These are phyloP conservation scores for Drosophila oshimai DNA, from an alignment of 1,140 invertebrate genomes.

Conservation along the genomic window DNA sequence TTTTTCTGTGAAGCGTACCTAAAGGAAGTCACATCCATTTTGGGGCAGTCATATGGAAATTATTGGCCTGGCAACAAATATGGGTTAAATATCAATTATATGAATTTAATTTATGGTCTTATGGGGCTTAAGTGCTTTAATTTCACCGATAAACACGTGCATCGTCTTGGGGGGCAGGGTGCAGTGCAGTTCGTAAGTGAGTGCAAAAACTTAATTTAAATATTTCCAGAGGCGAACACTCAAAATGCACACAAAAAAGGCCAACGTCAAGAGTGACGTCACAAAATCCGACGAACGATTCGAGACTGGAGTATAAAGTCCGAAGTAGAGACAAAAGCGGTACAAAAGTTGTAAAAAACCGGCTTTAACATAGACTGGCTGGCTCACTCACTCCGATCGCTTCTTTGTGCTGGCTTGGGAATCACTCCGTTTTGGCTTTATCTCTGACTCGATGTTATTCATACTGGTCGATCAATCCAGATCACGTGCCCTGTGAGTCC, in stretches of 20 bases:
- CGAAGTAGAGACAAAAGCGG: conserved; percentile 1
- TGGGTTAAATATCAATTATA: conserved; percentile 73
- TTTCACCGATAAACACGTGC: conserved; percentile 46
- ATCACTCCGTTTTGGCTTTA: conserved; percentile 21
- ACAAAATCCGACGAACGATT: no score
- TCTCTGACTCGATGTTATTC: conserved; percentile 19
- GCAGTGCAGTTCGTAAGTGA: conserved; percentile 23
- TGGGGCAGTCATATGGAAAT: conserved; percentile 15
- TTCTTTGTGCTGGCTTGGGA: conserved; percentile 34
- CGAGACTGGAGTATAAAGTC: background rate
- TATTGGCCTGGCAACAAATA: conserved; percentile 48
- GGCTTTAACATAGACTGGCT: conserved; percentile 34
- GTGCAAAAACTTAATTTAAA: conserved; percentile 54
- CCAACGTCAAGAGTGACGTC: conserved; percentile 65
- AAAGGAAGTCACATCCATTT: conserved; percentile 45
- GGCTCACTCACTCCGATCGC: conserved; percentile 1
- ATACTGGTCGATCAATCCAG: conserved; percentile 22
- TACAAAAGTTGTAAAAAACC: conserved; percentile 7
- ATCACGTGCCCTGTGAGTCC: conserved; percentile 40
- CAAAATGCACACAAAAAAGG: conserved; percentile 15
- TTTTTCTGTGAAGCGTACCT: conserved; percentile 1
- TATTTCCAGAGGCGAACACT: conserved; percentile 13
- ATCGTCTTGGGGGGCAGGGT: background rate
- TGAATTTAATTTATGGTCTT: conserved; percentile 62
- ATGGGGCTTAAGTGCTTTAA: conserved; percentile 61